These are phyloP conservation scores for Drosophila fulvimacula DNA, from an alignment of 2,888 invertebrate species.

Conservation along the genomic window DNA sequence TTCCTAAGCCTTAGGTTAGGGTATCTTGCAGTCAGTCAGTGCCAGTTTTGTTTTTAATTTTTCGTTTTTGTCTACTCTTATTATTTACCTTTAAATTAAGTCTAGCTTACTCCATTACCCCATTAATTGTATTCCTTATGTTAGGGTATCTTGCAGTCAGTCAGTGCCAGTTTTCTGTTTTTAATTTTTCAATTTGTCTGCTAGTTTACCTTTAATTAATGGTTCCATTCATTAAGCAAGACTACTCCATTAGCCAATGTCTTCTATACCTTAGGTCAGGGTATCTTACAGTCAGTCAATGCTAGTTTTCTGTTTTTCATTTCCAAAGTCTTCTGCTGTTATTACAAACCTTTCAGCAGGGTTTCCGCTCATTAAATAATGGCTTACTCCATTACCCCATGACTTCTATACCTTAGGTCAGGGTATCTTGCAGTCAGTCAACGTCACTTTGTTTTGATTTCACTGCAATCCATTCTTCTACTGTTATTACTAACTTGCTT, in stretches of 20 bases:
- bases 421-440: not conserved
- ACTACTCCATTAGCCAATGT: not conserved
- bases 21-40: not conserved
- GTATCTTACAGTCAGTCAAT: not conserved
- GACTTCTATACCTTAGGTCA: too few species aligned
- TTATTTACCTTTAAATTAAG: too few species aligned
- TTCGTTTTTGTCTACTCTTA: too few species aligned
- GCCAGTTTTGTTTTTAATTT: too few species aligned
- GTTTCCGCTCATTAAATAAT: too few species aligned
- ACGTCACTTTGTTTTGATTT: not conserved
- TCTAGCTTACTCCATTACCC: too few species aligned
- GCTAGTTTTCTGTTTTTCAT: too few species aligned
- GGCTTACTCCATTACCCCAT: too few species aligned
- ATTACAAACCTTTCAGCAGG: too few species aligned
- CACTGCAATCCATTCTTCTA: not conserved
- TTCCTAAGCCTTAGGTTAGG: not conserved
- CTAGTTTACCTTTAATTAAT: not conserved
- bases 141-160: not conserved
- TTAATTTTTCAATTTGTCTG: not conserved
- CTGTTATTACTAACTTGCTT: not conserved
- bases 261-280: not conserved
- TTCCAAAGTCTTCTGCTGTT: too few species aligned
- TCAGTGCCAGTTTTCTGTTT: not conserved
- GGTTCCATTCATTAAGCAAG: slow-evolving; percentile 1
- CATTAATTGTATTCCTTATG: too few species aligned